These are phyloP conservation scores for Anomalospiza imberbis DNA, from an alignment of 2,797 vertebrate species.

Conservation along the genomic window DNA sequence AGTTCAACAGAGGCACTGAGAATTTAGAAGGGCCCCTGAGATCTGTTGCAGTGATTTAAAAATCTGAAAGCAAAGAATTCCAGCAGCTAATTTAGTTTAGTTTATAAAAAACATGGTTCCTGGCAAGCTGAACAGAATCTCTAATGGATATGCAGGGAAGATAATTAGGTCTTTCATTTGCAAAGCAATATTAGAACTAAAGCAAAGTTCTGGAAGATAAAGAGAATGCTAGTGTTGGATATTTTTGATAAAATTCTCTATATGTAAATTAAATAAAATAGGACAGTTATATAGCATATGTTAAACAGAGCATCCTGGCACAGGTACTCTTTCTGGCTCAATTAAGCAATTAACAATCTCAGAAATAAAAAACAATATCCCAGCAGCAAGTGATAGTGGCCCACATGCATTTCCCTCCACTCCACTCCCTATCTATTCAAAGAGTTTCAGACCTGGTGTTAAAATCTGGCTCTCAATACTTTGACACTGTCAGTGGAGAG, in stretches of 20 bases:
- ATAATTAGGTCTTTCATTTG: conserved; percentile 31
- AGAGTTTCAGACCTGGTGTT: not conserved
- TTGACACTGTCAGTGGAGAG: not conserved
- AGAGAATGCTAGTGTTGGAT: not conserved
- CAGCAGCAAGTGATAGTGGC: not conserved
- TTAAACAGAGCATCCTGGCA: not conserved
- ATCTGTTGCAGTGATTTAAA: not conserved
- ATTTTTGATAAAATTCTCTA: not conserved
- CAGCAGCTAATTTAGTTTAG: not conserved
- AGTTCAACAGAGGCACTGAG: not conserved
- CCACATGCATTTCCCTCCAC: not conserved
- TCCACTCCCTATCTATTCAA: not conserved
- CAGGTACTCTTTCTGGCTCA: not conserved
- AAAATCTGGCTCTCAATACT: not conserved
- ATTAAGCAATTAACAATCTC: not conserved
- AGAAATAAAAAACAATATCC: not conserved
- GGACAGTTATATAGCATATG: not conserved
- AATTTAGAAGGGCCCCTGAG: not conserved
- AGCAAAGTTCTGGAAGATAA: not conserved
- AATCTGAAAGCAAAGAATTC: not conserved
- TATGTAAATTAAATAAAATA: conserved; percentile 10
- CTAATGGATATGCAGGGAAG: not conserved
- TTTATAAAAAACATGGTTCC: not conserved
- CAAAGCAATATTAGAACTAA: not conserved
- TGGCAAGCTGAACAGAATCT: not conserved